phyloP scores from a whole-genome alignment of 92 coral and sea anemone genomes.

The Phenganax stokvisi region DNA sequence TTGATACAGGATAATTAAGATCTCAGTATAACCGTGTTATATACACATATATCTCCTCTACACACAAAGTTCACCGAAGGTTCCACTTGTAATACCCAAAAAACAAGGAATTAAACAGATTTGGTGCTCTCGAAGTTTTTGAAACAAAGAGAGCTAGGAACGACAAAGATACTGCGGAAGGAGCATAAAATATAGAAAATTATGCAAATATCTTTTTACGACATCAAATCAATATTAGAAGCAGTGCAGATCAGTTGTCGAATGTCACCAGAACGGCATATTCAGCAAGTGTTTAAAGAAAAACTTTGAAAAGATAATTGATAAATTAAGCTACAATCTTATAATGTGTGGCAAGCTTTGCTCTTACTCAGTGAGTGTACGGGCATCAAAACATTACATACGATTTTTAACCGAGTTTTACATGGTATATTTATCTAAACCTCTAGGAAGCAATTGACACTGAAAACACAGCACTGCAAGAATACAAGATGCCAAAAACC shows the following conservation, averaged over 20 bases:
- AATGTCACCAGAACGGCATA: background rate
- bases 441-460: background rate
- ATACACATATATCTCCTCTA: background rate
- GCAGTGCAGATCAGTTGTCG: constrained; percentile 2
- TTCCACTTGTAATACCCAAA: background rate
- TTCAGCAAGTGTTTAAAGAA: background rate
- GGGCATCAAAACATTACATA: background rate
- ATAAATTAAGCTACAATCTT: background rate
- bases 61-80: constrained; percentile 6
- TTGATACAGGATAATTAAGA: no score
- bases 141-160: constrained; percentile 1
- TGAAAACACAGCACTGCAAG: constrained; percentile 8
- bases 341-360: constrained; percentile 24
- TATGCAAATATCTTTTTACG: background rate
- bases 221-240: constrained; percentile 6
- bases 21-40: no score
- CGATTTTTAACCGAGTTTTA: background rate
- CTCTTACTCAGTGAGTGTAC: constrained; percentile 8
- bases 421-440: background rate
- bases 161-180: constrained; percentile 7
- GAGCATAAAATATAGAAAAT: constrained; percentile 14
- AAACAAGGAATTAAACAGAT: background rate
- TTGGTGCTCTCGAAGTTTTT: constrained; percentile 9
- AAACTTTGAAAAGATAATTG: constrained; percentile 2
- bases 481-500: constrained; percentile 32